These are phyloP conservation scores for Drosophila pseudotalamancana DNA, from an alignment of 2,888 invertebrate species.

Conservation along the genomic window DNA sequence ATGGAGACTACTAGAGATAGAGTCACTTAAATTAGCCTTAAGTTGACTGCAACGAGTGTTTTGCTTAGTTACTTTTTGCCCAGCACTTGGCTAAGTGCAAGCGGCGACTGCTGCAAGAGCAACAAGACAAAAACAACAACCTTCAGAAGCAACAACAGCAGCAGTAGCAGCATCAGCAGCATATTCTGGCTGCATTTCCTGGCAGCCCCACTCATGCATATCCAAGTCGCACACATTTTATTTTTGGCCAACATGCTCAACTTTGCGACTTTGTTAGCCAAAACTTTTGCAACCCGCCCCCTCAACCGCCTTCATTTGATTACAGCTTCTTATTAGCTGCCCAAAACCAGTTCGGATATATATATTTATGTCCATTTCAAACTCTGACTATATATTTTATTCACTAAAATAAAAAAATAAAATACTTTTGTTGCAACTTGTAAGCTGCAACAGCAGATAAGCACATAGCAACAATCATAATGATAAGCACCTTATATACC, in stretches of 20 bases:
- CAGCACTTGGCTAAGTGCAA: slow-evolving; percentile 63
- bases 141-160: background rate
- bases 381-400: slow-evolving; percentile 41
- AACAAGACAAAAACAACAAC: background rate
- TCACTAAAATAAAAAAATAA: slow-evolving; percentile 10
- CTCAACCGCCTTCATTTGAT: slow-evolving; percentile 52
- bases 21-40: slow-evolving; percentile 74
- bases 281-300: slow-evolving; percentile 37
- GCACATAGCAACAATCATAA: slow-evolving; percentile 19
- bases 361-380: slow-evolving; percentile 66
- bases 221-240: slow-evolving; percentile 65
- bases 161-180: slow-evolving; percentile 5
- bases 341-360: slow-evolving; percentile 71
- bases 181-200: slow-evolving; percentile 48
- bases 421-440: slow-evolving; percentile 34
- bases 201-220: slow-evolving; percentile 63
- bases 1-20: slow-evolving; percentile 27
- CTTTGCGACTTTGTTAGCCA: slow-evolving; percentile 63
- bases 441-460: slow-evolving; percentile 52
- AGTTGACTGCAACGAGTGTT: slow-evolving; percentile 75
- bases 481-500: slow-evolving; percentile 3
- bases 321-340: slow-evolving; percentile 74
- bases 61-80: slow-evolving; percentile 75
- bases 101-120: slow-evolving; percentile 13
- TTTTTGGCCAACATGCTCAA: slow-evolving; percentile 56